phyloP scores from a whole-genome alignment of 2,797 vertebrate species.

The Artibeus jamaicensis region DNA sequence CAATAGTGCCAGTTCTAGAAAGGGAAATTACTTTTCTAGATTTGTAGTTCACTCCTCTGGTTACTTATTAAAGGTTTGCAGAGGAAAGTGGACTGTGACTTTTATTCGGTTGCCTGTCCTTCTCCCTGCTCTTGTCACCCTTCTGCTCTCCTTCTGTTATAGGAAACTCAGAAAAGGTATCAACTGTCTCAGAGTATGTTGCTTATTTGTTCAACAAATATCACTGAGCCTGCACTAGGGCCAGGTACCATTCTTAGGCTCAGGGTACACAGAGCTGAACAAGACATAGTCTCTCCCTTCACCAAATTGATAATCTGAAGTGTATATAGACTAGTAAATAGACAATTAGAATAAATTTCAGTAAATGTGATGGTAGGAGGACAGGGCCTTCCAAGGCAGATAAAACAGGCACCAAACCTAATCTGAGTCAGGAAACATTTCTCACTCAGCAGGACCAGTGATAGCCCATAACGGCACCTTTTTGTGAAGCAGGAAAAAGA shows the following conservation, averaged over 20 bases:
- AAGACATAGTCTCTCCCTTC: not conserved
- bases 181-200: not conserved
- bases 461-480: not conserved
- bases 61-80: not conserved
- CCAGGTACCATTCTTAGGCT: not conserved
- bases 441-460: not conserved
- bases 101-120: not conserved
- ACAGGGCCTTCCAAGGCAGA: not conserved
- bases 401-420: not conserved
- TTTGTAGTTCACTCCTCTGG: not conserved
- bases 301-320: not conserved
- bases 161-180: not conserved
- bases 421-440: not conserved
- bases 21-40: not conserved
- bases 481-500: not conserved
- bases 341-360: not conserved
- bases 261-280: not conserved
- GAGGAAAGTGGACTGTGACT: not conserved
- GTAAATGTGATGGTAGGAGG: not conserved
- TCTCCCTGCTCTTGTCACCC: not conserved
- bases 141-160: not conserved
- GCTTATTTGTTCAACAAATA: slow-evolving; percentile 16
- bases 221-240: not conserved
- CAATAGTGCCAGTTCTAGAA: not conserved
- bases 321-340: not conserved